Conservation (phyloP, 2,888 invertebrate genomes). For the Criorhina ranunculi region DNA sequence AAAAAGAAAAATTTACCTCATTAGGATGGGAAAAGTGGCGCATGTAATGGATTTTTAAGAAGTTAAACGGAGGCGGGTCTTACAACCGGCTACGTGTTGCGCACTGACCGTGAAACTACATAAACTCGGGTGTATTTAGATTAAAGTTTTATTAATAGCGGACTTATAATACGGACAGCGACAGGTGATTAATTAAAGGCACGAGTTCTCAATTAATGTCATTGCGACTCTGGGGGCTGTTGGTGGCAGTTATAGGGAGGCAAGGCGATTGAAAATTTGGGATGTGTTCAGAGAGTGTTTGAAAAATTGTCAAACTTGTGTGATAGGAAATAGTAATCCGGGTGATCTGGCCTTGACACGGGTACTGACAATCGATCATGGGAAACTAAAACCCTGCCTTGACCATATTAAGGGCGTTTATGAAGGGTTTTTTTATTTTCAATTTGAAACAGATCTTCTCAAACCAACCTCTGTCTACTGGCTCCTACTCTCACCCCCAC, state of each 20-base stretch:
- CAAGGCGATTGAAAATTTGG: too few relatives aligned
- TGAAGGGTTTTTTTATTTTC: too few relatives aligned
- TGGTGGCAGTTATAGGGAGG: neutral
- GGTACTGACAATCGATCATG: too few relatives aligned
- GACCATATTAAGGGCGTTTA: too few relatives aligned
- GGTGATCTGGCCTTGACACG: too few relatives aligned
- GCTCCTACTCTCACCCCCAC: too few relatives aligned
- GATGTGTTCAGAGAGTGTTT: too few relatives aligned
- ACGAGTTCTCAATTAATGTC: slow-evolving; percentile 15
- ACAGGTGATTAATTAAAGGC: slow-evolving; percentile 8
- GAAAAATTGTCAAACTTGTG: too few relatives aligned
- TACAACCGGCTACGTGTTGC: slow-evolving; percentile 5
- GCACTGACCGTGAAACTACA: neutral
- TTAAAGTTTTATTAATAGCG: slow-evolving; percentile 14
- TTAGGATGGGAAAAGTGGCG: neutral
- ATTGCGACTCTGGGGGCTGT: neutral
- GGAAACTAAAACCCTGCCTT: too few relatives aligned
- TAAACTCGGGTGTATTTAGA: slow-evolving; percentile 4
- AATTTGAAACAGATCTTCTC: too few relatives aligned
- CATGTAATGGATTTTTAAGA: slow-evolving; percentile 30
- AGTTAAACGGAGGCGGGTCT: neutral
- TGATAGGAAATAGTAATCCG: too few relatives aligned
- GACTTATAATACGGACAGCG: neutral
- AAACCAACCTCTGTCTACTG: too few relatives aligned
- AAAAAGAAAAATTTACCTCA: slow-evolving; percentile 1